Conservation (phyloP, 2,113 vertebrate genomes). For the Cheilinus undulatus region DNA sequence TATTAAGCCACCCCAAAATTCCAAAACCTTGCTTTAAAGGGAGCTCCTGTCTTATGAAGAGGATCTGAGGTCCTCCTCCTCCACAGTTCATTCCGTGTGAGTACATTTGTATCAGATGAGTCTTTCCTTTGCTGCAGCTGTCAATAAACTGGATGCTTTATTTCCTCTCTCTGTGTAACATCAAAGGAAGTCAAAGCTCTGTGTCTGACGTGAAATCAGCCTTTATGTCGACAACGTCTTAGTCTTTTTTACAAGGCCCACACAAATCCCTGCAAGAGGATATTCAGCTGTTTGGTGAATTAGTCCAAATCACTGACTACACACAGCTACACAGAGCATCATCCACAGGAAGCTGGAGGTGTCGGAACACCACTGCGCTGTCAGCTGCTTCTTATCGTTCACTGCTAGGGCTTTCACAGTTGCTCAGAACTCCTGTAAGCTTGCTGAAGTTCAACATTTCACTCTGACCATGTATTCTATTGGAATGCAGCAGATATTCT, state of each 20-base stretch:
- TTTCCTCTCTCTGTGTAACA: conserved; percentile 25
- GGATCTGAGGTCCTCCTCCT: too few relatives aligned
- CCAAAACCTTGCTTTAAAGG: too few relatives aligned
- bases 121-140: conserved; percentile 6
- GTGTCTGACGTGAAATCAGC: conserved; percentile 33
- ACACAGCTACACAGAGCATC: neutral
- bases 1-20: too few relatives aligned
- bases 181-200: conserved; percentile 28
- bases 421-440: too few relatives aligned
- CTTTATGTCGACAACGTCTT: conserved; percentile 41
- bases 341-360: conserved; percentile 2
- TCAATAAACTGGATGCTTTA: conserved; percentile 13
- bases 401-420: too few relatives aligned
- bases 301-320: conserved; percentile 13
- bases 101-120: neutral
- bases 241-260: conserved; percentile 15
- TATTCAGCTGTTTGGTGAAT: conserved; percentile 3
- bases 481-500: too few relatives aligned
- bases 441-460: too few relatives aligned
- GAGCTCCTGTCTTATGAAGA: too few relatives aligned
- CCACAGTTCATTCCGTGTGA: too few relatives aligned
- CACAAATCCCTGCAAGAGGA: conserved; percentile 25
- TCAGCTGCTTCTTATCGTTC: neutral
- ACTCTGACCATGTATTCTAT: too few relatives aligned
- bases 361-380: neutral